phyloP scores from a whole-genome alignment of 2,113 vertebrate species.

The Equus przewalskii region DNA sequence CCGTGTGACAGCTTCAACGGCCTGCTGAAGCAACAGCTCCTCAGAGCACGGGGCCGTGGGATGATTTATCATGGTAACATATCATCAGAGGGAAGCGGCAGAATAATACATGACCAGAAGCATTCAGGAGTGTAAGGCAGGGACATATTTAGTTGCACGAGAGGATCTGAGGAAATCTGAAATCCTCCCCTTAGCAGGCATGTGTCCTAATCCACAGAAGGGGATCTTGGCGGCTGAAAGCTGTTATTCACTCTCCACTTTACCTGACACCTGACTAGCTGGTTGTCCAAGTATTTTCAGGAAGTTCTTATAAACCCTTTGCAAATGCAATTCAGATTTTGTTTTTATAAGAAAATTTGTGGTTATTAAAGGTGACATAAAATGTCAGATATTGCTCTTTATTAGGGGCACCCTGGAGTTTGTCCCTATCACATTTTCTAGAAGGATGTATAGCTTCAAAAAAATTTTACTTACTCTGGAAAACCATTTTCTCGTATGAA shows the following conservation, averaged over 20 bases:
- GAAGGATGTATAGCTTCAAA: background rate
- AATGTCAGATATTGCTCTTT: background rate
- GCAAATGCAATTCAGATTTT: background rate
- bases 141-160: slow-evolving; percentile 68
- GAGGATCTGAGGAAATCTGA: background rate
- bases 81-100: slow-evolving; percentile 72
- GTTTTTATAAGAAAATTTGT: background rate
- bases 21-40: slow-evolving; percentile 82
- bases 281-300: background rate
- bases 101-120: slow-evolving; percentile 78
- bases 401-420: background rate
- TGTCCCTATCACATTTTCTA: background rate
- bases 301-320: background rate
- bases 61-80: slow-evolving; percentile 82
- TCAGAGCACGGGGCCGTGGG: slow-evolving; percentile 64
- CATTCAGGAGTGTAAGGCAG: slow-evolving; percentile 34
- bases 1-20: slow-evolving; percentile 79
- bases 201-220: background rate
- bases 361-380: background rate
- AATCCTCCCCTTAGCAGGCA: background rate
- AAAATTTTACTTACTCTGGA: background rate
- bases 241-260: background rate
- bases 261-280: background rate
- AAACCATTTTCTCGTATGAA: background rate
- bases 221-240: fast-evolving